A percentile compares a stretch with the other conserved stretches of the same genome.
Evolutionary conservation across 2,113 vertebrate species (phyloP).

Genomic region (Tragelaphus imberbis): DNA sequence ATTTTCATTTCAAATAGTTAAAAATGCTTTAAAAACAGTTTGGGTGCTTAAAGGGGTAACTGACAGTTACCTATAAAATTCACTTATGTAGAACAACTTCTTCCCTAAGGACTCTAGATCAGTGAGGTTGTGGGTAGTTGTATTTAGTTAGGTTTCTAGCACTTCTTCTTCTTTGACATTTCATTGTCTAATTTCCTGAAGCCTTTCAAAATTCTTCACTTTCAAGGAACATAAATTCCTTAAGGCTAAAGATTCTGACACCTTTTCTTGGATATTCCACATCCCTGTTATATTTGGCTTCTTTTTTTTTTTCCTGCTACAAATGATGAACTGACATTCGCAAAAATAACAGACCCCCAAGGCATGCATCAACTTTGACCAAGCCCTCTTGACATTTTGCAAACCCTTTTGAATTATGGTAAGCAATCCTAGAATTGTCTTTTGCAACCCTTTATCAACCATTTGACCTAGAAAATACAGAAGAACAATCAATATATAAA

Average conservation of each 20-base stretch:
- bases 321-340: background rate
- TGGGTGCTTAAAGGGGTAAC: conserved; percentile 38
- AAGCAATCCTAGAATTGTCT: background rate
- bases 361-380: background rate
- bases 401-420: background rate
- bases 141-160: background rate
- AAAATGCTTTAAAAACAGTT: conserved; percentile 40
- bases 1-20: conserved; percentile 53
- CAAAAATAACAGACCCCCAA: background rate
- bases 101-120: background rate
- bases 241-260: background rate
- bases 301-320: background rate
- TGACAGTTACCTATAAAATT: conserved; percentile 50
- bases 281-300: background rate
- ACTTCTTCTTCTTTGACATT: background rate
- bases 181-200: background rate
- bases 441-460: background rate
- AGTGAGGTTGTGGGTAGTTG: background rate
- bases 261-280: background rate
- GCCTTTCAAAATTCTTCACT: background rate
- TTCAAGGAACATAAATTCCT: background rate
- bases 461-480: background rate
- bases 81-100: background rate
- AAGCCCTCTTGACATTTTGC: background rate
- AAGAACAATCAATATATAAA: background rate